Evolutionary conservation across 2,888 invertebrate genomes (phyloP).

Genomic region (Chrysolina haemoptera): DNA sequence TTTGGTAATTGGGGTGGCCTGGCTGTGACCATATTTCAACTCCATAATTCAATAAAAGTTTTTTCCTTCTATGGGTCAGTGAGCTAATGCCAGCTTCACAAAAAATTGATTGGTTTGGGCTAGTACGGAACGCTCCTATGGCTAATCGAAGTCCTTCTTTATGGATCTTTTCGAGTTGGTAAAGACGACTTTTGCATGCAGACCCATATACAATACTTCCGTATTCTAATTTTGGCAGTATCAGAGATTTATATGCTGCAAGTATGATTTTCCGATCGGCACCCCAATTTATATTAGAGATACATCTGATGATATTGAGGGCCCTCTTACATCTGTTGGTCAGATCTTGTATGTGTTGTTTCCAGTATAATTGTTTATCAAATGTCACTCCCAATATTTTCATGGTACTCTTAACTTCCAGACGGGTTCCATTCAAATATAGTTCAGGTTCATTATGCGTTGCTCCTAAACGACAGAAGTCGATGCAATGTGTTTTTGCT

Average conservation of each 20-base stretch:
- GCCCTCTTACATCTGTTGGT: slow-evolving; percentile 22
- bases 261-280: slow-evolving; percentile 21
- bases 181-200: slow-evolving; percentile 5
- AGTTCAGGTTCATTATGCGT: slow-evolving; percentile 18
- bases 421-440: not conserved
- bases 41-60: slow-evolving; percentile 5
- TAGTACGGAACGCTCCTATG: slow-evolving; percentile 27
- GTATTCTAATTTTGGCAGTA: slow-evolving; percentile 27
- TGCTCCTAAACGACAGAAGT: slow-evolving; percentile 4
- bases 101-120: slow-evolving; percentile 11
- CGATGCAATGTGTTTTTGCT: slow-evolving; percentile 9
- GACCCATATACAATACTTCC: slow-evolving; percentile 29
- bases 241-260: slow-evolving; percentile 21
- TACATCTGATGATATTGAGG: slow-evolving; percentile 19
- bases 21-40: slow-evolving; percentile 3
- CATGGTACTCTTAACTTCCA: not conserved
- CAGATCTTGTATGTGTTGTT: slow-evolving; percentile 19
- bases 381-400: slow-evolving; percentile 27
- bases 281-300: slow-evolving; percentile 32
- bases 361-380: slow-evolving; percentile 25
- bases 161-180: slow-evolving; percentile 19
- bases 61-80: slow-evolving; percentile 3
- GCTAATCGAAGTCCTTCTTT: slow-evolving; percentile 17
- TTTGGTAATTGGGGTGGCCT: not conserved
- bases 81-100: slow-evolving; percentile 17